Evolutionary conservation across 2,888 invertebrate genomes (phyloP), one percentile per base, ranked within the genome.

Genomic region (Dromius quadrimaculatus): DNA sequence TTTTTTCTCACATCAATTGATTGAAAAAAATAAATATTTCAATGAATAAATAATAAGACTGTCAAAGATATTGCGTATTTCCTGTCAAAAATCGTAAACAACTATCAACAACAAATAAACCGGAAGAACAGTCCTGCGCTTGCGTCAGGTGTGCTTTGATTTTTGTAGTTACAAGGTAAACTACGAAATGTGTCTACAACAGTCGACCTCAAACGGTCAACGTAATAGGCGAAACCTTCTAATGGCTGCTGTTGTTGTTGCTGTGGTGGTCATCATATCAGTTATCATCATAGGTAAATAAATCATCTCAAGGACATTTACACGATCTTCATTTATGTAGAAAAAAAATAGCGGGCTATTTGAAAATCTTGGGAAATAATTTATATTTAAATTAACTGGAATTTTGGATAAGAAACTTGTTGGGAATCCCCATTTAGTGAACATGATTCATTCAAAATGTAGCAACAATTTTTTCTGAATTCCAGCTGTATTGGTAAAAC

Each of bases 241-340:
- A 11, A 65, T 65, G 65, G 50, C 65, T 23, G 34, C 20, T 8
- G 38, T 32, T n/a, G 22, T 38, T 19, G 4, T 62, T 62, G 13
- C 32, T 61, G 22, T 32, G 13, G 41, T 20, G n/a, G 62, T 41
- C 13, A 9, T 36, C 23, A 41, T 62, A 11, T 0, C 22, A 4
- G 15, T 32, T 36, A 17, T 47, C 34, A 4, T 65, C 32, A 50
- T 50, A 65, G 65, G 65, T 65, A 65, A 64, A 34, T 65, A 47
- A 47, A 34, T 45, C 34, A 47, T 64, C 23, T 61, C 41, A 61
- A 41, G n/a, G n/a, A n/a, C n/a, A n/a, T n/a, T n/a, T n/a, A n/a
- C n/a, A n/a, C n/a, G n/a, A n/a, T n/a, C n/a, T n/a, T n/a, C n/a
- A n/a, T n/a, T n/a, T n/a, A n/a, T n/a, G n/a, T n/a, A n/a, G n/a